Evolutionary conservation across 2,888 invertebrate species (phyloP).

Genomic region (Ceriagrion tenellum): DNA sequence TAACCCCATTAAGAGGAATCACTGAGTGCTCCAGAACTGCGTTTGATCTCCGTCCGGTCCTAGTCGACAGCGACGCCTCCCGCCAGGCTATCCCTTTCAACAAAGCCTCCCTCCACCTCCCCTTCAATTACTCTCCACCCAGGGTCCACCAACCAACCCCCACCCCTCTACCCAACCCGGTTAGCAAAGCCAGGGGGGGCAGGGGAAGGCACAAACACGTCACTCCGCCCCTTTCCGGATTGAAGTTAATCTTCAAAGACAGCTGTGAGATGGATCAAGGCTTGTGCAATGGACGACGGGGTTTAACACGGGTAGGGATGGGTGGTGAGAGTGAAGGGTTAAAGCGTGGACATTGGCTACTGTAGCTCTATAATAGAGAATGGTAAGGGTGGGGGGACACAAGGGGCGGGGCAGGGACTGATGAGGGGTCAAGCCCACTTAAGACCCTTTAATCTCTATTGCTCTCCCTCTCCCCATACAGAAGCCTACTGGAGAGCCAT

Average conservation of each 20-base stretch:
- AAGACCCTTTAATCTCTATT: not conserved
- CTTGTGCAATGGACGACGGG: not conserved
- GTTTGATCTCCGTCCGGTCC: not conserved
- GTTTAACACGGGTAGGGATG: not conserved
- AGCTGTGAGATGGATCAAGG: constrained; percentile 46
- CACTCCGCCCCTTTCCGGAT: not conserved
- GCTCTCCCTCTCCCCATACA: not conserved
- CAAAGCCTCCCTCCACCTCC: not conserved
- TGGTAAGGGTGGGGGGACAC: not conserved
- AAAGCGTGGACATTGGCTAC: constrained; percentile 33
- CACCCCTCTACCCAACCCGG: not conserved
- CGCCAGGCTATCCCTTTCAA: not conserved
- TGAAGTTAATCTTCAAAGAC: constrained; percentile 58
- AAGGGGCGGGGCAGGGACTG: no score
- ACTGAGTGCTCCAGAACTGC: not conserved
- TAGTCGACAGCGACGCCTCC: not conserved
- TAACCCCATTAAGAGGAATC: no score
- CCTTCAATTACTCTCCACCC: not conserved
- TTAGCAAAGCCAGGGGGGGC: not conserved
- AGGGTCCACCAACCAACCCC: not conserved
- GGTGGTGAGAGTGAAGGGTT: not conserved
- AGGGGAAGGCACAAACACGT: not conserved
- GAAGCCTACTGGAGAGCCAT: not conserved
- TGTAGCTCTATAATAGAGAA: not conserved
- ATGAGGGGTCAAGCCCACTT: constrained; percentile 12